Evolutionary conservation across 2,888 invertebrate species (phyloP), one percentile per base, ranked within the genome.

Genomic region (Spialia ferax): DNA sequence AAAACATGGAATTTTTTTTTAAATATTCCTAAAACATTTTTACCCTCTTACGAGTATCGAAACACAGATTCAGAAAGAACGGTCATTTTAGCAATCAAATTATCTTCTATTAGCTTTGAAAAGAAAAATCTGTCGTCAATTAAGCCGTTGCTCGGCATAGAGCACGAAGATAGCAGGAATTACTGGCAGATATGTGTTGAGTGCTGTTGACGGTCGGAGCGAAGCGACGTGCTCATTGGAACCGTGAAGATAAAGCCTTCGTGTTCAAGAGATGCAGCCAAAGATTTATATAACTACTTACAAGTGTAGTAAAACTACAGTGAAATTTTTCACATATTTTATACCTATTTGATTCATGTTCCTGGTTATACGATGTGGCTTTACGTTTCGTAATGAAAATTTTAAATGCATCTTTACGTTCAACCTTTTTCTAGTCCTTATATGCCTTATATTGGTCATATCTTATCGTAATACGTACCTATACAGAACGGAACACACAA

Each of bases 221-320:
- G 57, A 57, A 26, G 57, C 56, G 56, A 56, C 50, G 65, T 52
- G 65, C 59, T 64, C 32, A 42, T 64, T 57, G 57, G 48, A 56
- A 50, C 32, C 11, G 15, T 20, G 45, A 22, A 56, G 29, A 57
- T 50, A 64, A 35, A 35, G 48, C 23, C 57, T 35, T 38, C 50
- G 65, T 26, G 23, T 52, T 65, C 38, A 20, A 63, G 38, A 54
- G 38, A 38, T 63, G 35, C 38, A 23, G 18, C 23, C 18, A 42
- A 63, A 32, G 22, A 52, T 50, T 52, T 32, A 62, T 52, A 23
- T 42, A 59, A 56, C 35, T 8, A 23, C 26, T 50, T 50, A 35
- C 38, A 59, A 59, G 13, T 6, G 13, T 22, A 38, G 1, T 23
- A 59, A 23, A n/a, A 35, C 11, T 20, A 1, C n/a, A 56, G n/a